A percentile compares a stretch with the other conserved stretches of the same genome.
Evolutionary conservation across 2,113 vertebrate genomes (phyloP).

Genomic region (Mesitornis unicolor): DNA sequence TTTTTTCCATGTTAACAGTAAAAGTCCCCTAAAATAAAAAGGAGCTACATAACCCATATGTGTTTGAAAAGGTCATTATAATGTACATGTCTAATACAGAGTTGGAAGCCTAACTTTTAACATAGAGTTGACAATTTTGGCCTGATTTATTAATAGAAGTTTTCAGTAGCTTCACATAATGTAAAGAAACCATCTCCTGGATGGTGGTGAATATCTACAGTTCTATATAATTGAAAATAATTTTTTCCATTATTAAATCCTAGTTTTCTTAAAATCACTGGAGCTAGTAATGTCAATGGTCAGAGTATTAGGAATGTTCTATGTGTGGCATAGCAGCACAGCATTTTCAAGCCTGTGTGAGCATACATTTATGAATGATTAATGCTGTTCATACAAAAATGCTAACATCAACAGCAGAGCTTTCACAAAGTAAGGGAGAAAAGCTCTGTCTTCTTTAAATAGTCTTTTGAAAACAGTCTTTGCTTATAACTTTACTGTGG

Average conservation of each 20-base stretch:
- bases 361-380: neutral
- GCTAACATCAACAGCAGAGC: neutral
- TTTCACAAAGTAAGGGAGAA: neutral
- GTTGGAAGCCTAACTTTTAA: neutral
- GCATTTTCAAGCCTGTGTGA: neutral
- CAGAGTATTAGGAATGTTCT: neutral
- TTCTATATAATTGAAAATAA: neutral
- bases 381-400: neutral
- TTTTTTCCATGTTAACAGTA: neutral
- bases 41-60: neutral
- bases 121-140: neutral
- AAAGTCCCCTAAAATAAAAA: neutral
- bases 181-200: neutral
- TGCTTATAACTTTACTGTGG: neutral
- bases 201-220: neutral
- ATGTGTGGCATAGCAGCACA: neutral
- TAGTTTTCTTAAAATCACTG: neutral
- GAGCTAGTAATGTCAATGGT: neutral
- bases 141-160: neutral
- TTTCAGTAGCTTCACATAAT: neutral
- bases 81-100: neutral
- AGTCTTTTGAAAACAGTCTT: neutral
- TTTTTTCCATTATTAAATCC: neutral
- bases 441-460: neutral
- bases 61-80: neutral